phyloP scores from a whole-genome alignment of 2,797 vertebrate genomes.

The Loriculus beryllinus region DNA sequence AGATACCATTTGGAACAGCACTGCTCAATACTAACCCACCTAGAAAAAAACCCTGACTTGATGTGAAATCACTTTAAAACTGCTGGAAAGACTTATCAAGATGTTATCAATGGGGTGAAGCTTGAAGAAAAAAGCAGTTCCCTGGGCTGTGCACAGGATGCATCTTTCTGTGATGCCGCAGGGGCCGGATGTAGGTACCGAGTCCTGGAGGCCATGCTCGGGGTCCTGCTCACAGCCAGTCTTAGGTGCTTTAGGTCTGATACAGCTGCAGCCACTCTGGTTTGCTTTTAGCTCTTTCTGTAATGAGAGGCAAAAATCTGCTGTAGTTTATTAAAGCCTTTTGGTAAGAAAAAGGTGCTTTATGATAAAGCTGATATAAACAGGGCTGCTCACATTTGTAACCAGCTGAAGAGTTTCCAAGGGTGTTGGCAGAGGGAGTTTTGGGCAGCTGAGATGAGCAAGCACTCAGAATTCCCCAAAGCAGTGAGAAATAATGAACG shows the following conservation, averaged over 20 bases:
- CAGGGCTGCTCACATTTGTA: background rate
- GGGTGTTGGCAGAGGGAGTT: background rate
- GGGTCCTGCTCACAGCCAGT: background rate
- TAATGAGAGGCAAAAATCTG: background rate
- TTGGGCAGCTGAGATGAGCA: background rate
- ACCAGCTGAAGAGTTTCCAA: background rate
- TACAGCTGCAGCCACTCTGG: fast-evolving
- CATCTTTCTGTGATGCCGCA: background rate
- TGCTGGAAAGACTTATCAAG: background rate
- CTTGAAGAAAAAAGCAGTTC: background rate
- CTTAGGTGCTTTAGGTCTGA: background rate
- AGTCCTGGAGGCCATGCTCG: fast-evolving
- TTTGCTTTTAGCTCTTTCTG: background rate
- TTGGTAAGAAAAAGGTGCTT: background rate
- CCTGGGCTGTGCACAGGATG: background rate
- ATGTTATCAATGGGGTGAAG: background rate
- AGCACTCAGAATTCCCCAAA: background rate
- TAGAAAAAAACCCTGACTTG: background rate
- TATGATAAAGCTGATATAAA: background rate
- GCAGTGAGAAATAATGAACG: fast-evolving
- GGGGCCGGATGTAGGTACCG: fast-evolving
- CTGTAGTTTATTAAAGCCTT: background rate
- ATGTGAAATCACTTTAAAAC: background rate
- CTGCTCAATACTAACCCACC: background rate
- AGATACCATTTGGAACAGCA: background rate